Evolutionary conservation across 2,888 invertebrate genomes (phyloP).

Genomic region (Acleris emargana): DNA sequence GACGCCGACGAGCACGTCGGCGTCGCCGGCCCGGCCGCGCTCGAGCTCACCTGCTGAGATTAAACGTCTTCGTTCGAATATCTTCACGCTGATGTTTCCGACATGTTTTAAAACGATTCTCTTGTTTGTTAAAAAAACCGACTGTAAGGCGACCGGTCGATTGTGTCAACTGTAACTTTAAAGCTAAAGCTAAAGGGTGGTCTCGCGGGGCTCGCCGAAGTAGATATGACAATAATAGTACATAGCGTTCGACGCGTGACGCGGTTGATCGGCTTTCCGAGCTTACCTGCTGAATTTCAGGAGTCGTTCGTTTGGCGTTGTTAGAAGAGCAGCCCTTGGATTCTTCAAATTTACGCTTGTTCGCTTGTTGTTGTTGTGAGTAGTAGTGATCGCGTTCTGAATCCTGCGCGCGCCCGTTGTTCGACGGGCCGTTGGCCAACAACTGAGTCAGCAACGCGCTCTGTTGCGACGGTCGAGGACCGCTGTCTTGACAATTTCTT

Average conservation of each 20-base stretch:
- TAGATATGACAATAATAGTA: too few species aligned
- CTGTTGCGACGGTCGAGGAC: slow-evolving; percentile 62
- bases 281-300: slow-evolving; percentile 77
- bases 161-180: too few species aligned
- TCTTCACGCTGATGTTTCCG: too few species aligned
- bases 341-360: slow-evolving; percentile 79
- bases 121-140: too few species aligned
- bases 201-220: too few species aligned
- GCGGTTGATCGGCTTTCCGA: background rate
- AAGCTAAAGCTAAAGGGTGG: too few species aligned
- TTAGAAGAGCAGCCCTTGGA: slow-evolving; percentile 85
- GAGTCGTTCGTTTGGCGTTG: slow-evolving; percentile 82
- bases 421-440: slow-evolving; percentile 65
- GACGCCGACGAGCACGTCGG: slow-evolving; percentile 65
- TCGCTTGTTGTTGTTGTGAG: slow-evolving; percentile 49
- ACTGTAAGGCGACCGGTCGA: too few species aligned
- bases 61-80: background rate
- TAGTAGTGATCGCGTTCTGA: slow-evolving; percentile 59
- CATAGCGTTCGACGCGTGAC: too few species aligned
- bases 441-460: slow-evolving; percentile 83
- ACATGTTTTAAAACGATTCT: too few species aligned
- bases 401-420: slow-evolving; percentile 66
- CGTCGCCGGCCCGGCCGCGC: slow-evolving; percentile 80
- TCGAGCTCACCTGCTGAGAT: slow-evolving; percentile 81
- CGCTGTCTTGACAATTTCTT: slow-evolving; percentile 61